Evolutionary conservation across 2,797 vertebrate species (phyloP).

Genomic region (Acipenser ruthenus): DNA sequence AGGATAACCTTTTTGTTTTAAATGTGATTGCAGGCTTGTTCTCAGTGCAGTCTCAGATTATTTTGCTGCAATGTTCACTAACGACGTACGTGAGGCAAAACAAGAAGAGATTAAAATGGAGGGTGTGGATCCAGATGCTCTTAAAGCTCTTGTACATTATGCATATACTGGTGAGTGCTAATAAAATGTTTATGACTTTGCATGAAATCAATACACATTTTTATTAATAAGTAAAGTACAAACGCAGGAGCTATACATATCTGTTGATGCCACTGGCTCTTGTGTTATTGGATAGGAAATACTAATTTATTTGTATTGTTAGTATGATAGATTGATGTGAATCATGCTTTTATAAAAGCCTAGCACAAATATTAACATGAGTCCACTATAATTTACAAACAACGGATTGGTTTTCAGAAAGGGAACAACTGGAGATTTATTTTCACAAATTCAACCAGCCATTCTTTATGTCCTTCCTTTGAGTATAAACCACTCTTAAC

Average conservation of each 20-base stretch:
- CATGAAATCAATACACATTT: neutral
- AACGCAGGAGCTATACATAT: neutral
- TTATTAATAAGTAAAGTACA: neutral
- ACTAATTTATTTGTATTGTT: neutral
- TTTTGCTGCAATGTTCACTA: constrained; percentile 97
- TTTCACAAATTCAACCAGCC: neutral
- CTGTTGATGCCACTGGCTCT: neutral
- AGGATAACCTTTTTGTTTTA: neutral
- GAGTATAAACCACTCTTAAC: constrained; percentile 5
- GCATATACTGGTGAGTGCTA: constrained; percentile 86
- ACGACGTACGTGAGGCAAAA: constrained; percentile 86
- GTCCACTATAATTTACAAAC: neutral
- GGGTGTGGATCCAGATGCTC: constrained; percentile 84
- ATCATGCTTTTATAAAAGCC: neutral
- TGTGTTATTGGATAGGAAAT: neutral
- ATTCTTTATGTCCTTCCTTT: neutral
- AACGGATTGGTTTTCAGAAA: neutral
- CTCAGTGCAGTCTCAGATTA: constrained; percentile 93
- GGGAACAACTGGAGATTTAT: neutral
- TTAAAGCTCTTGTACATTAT: constrained; percentile 85
- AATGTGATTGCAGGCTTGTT: constrained; percentile 66
- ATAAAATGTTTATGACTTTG: no score
- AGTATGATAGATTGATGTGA: neutral
- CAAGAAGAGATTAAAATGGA: constrained; percentile 98
- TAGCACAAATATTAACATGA: neutral